A percentile compares a stretch with the other conserved stretches of the same genome.
Conservation (phyloP, 2,888 invertebrate species). For the Lasioglossum lativentre region DNA sequence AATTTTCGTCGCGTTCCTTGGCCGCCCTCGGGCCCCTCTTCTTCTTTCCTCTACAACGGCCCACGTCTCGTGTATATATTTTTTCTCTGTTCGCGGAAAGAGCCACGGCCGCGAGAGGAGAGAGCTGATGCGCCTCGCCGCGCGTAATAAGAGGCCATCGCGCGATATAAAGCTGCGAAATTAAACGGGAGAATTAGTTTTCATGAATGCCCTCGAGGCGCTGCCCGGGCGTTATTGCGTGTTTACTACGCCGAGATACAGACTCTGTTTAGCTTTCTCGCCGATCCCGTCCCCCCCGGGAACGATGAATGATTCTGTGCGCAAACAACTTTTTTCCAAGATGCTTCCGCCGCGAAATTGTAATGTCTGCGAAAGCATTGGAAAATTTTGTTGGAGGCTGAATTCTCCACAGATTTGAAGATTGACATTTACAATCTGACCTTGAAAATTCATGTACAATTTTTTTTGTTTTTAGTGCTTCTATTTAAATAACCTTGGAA, state of each 20-base stretch:
- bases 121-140: conserved; percentile 25
- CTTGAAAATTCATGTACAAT: background rate
- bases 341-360: background rate
- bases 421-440: too few relatives aligned
- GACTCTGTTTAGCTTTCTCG: conserved; percentile 15
- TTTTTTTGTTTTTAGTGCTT: background rate
- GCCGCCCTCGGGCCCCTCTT: background rate
- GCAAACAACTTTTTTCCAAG: background rate
- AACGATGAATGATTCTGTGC: background rate
- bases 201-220: conserved; percentile 55
- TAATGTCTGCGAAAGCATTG: background rate
- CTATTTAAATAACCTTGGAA: background rate
- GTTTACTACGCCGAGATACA: conserved; percentile 40
- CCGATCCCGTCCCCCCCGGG: background rate
- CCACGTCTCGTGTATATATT: background rate
- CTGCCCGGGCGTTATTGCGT: conserved; percentile 52
- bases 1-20: conserved; percentile 8
- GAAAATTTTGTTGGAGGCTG: background rate
- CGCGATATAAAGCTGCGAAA: conserved; percentile 61
- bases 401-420: background rate
- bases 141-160: conserved; percentile 53
- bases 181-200: conserved; percentile 71
- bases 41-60: background rate
- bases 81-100: background rate
- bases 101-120: conserved; percentile 10